Evolutionary conservation across 2,113 vertebrate species (phyloP).

Genomic region (Hemibagrus wyckioides): DNA sequence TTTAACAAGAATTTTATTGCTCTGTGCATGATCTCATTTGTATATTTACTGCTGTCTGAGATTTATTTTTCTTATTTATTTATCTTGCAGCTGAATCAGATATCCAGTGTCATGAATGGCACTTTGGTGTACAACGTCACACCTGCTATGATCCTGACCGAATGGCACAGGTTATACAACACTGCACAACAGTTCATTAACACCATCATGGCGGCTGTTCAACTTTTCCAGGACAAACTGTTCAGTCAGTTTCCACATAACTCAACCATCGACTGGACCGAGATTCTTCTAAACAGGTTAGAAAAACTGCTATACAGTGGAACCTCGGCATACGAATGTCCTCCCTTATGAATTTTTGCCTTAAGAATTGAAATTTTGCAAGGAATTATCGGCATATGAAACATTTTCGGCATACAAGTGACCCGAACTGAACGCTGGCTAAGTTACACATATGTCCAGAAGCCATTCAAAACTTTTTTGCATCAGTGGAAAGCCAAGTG

Average conservation of each 20-base stretch:
- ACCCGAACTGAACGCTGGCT: too few species aligned
- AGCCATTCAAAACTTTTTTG: too few species aligned
- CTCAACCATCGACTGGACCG: constrained; percentile 39
- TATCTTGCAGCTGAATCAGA: constrained; percentile 38
- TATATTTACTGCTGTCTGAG: background rate
- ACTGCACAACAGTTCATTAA: constrained; percentile 42
- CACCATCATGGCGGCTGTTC: background rate
- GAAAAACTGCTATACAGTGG: background rate
- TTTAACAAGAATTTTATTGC: background rate
- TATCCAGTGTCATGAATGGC: constrained; percentile 50
- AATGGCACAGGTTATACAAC: constrained; percentile 64
- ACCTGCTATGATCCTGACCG: constrained; percentile 66
- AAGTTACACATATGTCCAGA: too few species aligned
- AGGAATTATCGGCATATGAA: too few species aligned
- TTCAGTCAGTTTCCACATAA: constrained; percentile 57
- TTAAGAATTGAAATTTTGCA: too few species aligned
- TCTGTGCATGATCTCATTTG: background rate
- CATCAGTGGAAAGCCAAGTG: too few species aligned
- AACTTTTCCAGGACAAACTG: constrained; percentile 50
- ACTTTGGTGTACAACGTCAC: constrained; percentile 55
- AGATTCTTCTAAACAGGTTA: constrained; percentile 49
- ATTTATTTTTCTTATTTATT: background rate
- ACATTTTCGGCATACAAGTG: too few species aligned
- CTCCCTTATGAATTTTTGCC: too few species aligned
- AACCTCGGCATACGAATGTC: too few species aligned